Evolutionary conservation across 2,113 vertebrate species (phyloP), one percentile per base, ranked within the genome.

Genomic region (Origma solitaria): DNA sequence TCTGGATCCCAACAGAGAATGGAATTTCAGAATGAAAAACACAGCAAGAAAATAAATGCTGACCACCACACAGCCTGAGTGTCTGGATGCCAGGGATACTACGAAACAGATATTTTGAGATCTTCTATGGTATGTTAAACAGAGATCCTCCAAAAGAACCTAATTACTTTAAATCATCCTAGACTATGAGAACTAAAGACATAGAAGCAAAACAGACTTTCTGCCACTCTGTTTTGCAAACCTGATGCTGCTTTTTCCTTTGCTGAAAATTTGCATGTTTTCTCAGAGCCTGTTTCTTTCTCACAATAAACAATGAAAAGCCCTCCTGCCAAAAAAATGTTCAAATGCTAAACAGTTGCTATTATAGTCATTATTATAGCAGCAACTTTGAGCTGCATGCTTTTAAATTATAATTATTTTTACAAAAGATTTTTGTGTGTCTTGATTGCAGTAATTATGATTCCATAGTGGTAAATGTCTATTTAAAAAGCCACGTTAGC

Each of bases 271-370:
- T 96, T 97, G 96, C 97, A 98, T 98, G 95, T 97, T 97, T 98
- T 97, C 97, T 98, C 97, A 97, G 97, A 97, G 98, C 96, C 86
- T 96, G 90, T 97, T 98, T 97, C 97, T 97, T 97, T 97, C 94
- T 96, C 94, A 98, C 98, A 98, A 98, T 98, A 98, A 98, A 98
- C 98, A 98, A 98, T 98, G 91, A 95, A 91, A 92, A 94, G 93
- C 91, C 47, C 54, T 95, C 90, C 95, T 98, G 98, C 98, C 98
- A 98, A 98, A 98, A 97, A 98, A 97, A 95, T 97, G 97, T 98
- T 97, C 96, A 94, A 98, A 98, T 90, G 96, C 38, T 95, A 97
- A 98, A 96, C 93, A 97, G 98, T 98, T 97, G 88, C 97, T 97
- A 96, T 97, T 98, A 98, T 94, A 97, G 95, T 97, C 93, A 84